Conservation (phyloP, 2,888 invertebrate genomes). For the Podabrus alpinus region DNA sequence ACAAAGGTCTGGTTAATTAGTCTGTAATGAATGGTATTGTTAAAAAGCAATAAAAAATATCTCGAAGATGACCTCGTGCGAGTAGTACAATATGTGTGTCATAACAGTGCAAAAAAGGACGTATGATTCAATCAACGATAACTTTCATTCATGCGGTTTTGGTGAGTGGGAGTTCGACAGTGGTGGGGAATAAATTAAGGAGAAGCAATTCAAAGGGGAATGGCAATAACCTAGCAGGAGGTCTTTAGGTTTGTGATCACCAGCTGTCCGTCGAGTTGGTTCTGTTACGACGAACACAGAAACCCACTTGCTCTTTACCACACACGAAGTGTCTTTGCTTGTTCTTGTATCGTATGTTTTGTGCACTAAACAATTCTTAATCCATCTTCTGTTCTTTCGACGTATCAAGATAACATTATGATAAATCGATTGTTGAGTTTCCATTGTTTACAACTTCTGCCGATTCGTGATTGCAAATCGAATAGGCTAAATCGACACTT, state of each 20-base stretch:
- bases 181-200: conserved; percentile 23
- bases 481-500: not conserved
- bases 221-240: conserved; percentile 38
- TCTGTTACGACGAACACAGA: conserved; percentile 22
- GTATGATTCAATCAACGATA: conserved; percentile 37
- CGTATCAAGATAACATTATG: conserved; percentile 11
- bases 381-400: conserved; percentile 11
- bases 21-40: not conserved
- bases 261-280: conserved; percentile 30
- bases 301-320: conserved; percentile 29
- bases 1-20: not conserved
- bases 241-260: conserved; percentile 33
- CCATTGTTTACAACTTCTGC: not conserved
- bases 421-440: conserved; percentile 7
- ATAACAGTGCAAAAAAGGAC: conserved; percentile 27
- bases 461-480: not conserved
- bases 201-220: conserved; percentile 20
- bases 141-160: conserved; percentile 35
- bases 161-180: conserved; percentile 24
- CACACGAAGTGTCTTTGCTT: conserved; percentile 29
- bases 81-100: conserved; percentile 29
- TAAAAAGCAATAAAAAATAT: conserved; percentile 12
- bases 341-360: conserved; percentile 1
- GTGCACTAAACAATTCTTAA: conserved; percentile 15
- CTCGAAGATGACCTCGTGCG: conserved; percentile 27